A percentile compares a stretch with the other conserved stretches of the same genome.
Conservation (phyloP, 2,113 vertebrate genomes). For the Apus apus region DNA sequence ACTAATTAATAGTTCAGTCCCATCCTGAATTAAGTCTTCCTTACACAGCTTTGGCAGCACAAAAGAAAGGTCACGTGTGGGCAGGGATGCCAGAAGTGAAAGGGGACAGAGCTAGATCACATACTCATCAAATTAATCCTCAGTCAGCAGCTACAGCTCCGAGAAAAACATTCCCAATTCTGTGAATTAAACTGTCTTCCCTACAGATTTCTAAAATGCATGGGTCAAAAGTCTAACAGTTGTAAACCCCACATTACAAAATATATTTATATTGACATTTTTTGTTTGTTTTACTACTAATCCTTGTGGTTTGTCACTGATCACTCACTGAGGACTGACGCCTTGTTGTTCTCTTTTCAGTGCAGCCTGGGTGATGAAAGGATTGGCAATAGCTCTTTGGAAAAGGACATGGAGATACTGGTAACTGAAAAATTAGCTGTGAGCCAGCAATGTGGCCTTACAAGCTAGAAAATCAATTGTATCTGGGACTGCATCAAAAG, state of each 20-base stretch:
- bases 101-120: background rate
- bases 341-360: background rate
- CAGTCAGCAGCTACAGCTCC: background rate
- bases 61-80: background rate
- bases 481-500: background rate
- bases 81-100: background rate
- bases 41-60: background rate
- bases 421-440: background rate
- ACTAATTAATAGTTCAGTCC: constrained; percentile 45
- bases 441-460: fast-evolving
- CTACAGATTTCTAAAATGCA: background rate
- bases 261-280: background rate
- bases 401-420: background rate
- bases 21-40: background rate
- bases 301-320: background rate
- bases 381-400: background rate
- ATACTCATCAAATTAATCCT: background rate
- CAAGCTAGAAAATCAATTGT: fast-evolving
- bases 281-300: background rate
- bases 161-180: background rate
- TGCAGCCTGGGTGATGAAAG: background rate
- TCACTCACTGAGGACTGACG: background rate
- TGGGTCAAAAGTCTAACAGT: background rate
- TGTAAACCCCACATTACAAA: background rate
- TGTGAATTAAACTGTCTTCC: background rate